These are phyloP conservation scores for Crossaster papposus DNA, from an alignment of 53 echinoderm and acorn worm species.

Conservation along the genomic window DNA sequence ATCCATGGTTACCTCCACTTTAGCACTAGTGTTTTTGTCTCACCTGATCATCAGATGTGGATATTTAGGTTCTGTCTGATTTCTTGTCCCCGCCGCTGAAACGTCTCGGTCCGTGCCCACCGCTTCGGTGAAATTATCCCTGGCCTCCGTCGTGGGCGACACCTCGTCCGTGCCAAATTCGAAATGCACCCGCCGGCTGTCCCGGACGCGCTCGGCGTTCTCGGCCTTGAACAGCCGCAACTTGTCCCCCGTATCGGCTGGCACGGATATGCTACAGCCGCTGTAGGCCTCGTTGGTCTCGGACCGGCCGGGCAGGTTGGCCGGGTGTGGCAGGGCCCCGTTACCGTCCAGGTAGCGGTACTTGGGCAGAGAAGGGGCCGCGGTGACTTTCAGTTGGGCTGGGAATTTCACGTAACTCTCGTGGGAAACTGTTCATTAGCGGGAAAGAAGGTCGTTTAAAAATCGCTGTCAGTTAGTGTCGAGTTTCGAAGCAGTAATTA, in stretches of 20 bases:
- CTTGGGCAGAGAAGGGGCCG: conserved; percentile 68
- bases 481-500: no score
- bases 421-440: conserved; percentile 75
- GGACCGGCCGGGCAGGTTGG: conserved; percentile 69
- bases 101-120: conserved; percentile 32
- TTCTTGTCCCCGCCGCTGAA: conserved; percentile 79
- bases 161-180: conserved; percentile 79
- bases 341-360: conserved; percentile 83
- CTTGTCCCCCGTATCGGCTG: conserved; percentile 49
- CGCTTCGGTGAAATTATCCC: conserved; percentile 69
- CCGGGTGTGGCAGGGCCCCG: conserved; percentile 80
- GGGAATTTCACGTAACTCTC: conserved; percentile 72
- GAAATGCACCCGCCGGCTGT: conserved; percentile 87
- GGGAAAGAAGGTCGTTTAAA: no score
- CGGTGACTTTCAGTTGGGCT: conserved; percentile 25
- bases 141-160: conserved; percentile 67
- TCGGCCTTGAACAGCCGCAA: conserved; percentile 65
- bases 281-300: conserved; percentile 87
- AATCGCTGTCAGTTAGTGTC: no score
- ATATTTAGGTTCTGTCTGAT: conserved; percentile 77
- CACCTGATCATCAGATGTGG: conserved; percentile 83
- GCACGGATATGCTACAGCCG: conserved; percentile 50
- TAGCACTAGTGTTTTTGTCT: neutral
- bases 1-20: no score
- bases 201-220: conserved; percentile 78